Base-by-base conservation (phyloP, 2,113 vertebrate genomes). In the Merops nubicus region DNA sequence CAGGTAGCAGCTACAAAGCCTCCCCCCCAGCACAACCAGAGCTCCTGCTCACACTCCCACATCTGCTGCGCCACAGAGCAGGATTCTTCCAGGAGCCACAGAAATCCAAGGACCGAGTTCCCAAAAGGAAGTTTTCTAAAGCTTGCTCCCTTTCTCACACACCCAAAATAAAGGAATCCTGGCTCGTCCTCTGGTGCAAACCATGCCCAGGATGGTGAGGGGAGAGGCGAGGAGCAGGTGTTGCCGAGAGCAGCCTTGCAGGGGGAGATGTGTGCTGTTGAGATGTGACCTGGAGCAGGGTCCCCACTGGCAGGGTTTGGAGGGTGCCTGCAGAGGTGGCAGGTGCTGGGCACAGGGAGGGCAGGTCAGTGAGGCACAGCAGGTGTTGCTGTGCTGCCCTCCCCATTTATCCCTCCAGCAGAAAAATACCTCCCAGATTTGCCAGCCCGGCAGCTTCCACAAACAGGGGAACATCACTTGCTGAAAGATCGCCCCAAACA, bases 351-450 rank as follows among this genome's bases (percentile, higher is more conserved):
- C 3, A 31, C 40, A 16, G 3, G 5, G 50, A 43, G 72, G 19
- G 48, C 74, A 62, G 56, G 23, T 9, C 15, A 63, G 77, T 16
- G 3, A 28, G 38, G 68, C 60, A 34, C 53, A n/a, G 59, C 40
- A 3, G 60, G 60, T 0, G 0, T 3, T 13, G 0, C 5, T 0
- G 6, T 6, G 28, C 80, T 45, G 69, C 42, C 29, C 56, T 67
- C 47, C 75, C 31, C 2, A 0, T 1, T 17, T 7, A 19, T 3
- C n/a, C 33, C 38, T 50, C n/a, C 45, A 59, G 8, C 3, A 1
- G 60, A 25, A 20, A 25, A 64, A 2, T 3, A 16, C 0, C 48
- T 76, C 63, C 62, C 28, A 36, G 9, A 72, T 50, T 3, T 22
- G 15, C 14, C 62, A 75, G 28, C n/a, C 42, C 47, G 43, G 57